These are phyloP conservation scores for Poeciliopsis occidentalis DNA, from an alignment of 2,113 vertebrate species.

Conservation along the genomic window DNA sequence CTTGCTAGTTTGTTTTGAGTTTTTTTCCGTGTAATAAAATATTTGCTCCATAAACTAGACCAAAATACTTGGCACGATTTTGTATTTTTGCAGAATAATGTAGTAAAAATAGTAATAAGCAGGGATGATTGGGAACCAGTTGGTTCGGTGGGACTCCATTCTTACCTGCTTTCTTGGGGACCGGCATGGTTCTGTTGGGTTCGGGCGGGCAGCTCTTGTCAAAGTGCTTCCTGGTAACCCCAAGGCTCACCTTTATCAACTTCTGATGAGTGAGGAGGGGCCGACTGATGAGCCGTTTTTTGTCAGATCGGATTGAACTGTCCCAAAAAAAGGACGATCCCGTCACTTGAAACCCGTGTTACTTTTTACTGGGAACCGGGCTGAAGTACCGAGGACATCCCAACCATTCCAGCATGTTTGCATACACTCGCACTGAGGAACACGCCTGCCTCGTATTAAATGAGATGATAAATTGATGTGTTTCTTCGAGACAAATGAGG, in stretches of 20 bases:
- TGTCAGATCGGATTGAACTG: slow-evolving; percentile 47
- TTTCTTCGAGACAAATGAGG: background rate
- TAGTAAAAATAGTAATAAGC: no score
- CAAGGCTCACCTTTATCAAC: slow-evolving; percentile 72
- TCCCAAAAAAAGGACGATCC: slow-evolving; percentile 38
- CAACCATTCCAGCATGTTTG: slow-evolving; percentile 33
- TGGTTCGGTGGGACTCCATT: background rate
- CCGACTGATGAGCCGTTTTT: background rate
- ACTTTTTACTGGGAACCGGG: slow-evolving; percentile 45
- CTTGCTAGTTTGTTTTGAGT: no score
- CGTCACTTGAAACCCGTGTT: slow-evolving; percentile 64
- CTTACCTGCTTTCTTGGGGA: slow-evolving; percentile 76
- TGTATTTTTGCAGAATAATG: no score
- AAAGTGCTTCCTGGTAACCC: background rate
- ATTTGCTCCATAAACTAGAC: no score
- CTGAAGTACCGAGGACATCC: slow-evolving; percentile 40
- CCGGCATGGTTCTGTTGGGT: slow-evolving; percentile 67
- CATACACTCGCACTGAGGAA: slow-evolving; percentile 27
- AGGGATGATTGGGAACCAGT: background rate
- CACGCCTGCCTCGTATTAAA: background rate
- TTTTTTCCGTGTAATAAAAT: no score
- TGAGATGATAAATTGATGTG: background rate
- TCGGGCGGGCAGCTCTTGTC: slow-evolving; percentile 11
- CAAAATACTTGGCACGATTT: no score
- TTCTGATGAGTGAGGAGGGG: slow-evolving; percentile 38